phyloP scores from a whole-genome alignment of 2,888 invertebrate genomes.

The Rhabditoides inermis region DNA sequence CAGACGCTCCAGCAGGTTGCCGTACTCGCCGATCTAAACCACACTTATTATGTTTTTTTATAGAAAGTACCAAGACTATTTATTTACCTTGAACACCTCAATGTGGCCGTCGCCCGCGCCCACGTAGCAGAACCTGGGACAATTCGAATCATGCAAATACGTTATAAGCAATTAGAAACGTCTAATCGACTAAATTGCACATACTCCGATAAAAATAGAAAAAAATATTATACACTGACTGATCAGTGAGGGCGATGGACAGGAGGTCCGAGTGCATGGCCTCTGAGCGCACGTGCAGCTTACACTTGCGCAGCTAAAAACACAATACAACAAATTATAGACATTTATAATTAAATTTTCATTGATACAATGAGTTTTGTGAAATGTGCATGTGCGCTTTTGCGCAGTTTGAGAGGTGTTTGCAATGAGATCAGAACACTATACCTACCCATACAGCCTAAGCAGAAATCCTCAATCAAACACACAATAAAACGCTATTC shows the following conservation, averaged over 20 bases:
- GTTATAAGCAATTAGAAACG: no score
- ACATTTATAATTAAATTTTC: no score
- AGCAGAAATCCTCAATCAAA: no score
- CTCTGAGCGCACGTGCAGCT: conserved; percentile 32
- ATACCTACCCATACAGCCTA: no score
- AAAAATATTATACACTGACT: conserved; percentile 12
- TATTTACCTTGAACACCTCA: conserved; percentile 46
- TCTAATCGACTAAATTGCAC: background rate
- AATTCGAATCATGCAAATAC: background rate
- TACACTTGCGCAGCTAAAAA: conserved; percentile 15
- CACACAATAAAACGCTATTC: no score
- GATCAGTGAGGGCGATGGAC: conserved; percentile 26
- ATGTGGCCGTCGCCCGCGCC: conserved; percentile 37
- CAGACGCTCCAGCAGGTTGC: conserved; percentile 35
- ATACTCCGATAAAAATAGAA: background rate
- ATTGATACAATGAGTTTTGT: no score
- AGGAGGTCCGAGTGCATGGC: conserved; percentile 40
- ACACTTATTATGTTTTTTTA: no score
- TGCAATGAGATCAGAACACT: no score
- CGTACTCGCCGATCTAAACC: conserved; percentile 36
- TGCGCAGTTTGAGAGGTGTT: no score
- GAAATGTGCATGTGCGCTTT: no score
- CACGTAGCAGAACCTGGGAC: conserved; percentile 31
- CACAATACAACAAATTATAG: no score
- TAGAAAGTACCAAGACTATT: no score